Conservation (phyloP, 92 coral and sea anemone genomes). For the Porites divaricata region DNA sequence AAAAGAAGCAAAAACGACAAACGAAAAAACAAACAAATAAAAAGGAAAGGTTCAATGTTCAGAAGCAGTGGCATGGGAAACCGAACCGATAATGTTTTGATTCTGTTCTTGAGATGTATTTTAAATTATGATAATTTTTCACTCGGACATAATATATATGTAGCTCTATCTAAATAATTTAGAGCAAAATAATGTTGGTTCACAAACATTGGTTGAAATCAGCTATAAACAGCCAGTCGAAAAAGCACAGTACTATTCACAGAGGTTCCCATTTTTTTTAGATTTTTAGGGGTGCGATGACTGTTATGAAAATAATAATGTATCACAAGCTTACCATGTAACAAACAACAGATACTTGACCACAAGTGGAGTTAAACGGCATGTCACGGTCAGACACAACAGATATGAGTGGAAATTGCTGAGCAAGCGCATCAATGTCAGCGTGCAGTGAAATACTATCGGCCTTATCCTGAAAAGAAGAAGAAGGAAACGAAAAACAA, state of each 20-base stretch:
- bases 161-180: no score
- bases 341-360: slow-evolving; percentile 88
- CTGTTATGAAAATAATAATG: background rate
- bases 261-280: no score
- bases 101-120: no score
- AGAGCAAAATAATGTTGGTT: no score
- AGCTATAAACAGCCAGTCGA: no score
- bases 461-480: slow-evolving; percentile 67
- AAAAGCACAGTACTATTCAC: no score
- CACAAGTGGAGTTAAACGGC: slow-evolving; percentile 87
- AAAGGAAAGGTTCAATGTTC: no score
- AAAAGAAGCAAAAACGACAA: background rate
- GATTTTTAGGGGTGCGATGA: background rate
- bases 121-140: no score
- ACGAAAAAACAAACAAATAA: background rate
- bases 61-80: no score
- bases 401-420: slow-evolving; percentile 76
- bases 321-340: slow-evolving; percentile 73
- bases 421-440: slow-evolving; percentile 38
- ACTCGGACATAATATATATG: no score
- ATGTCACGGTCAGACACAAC: slow-evolving; percentile 86
- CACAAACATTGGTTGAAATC: no score
- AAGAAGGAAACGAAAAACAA: background rate
- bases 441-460: slow-evolving; percentile 76
- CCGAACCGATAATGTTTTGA: no score